Evolutionary conservation across 2,888 invertebrate species (phyloP).

Genomic region (Orchesella flavescens): DNA sequence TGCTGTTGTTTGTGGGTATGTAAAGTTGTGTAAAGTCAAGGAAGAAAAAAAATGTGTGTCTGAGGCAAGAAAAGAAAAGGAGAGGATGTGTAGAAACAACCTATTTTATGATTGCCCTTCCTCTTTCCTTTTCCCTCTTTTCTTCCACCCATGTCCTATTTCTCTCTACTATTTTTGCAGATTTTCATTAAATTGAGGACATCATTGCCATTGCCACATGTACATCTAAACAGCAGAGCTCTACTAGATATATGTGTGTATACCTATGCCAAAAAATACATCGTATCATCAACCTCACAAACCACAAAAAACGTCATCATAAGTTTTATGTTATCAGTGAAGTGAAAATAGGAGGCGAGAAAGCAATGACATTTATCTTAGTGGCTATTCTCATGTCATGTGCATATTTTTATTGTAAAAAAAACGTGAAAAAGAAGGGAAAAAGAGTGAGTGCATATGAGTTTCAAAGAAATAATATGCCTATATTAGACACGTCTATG

Average conservation of each 20-base stretch:
- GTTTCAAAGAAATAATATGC: neutral
- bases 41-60: slow-evolving; percentile 5
- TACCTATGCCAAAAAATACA: neutral
- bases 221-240: neutral
- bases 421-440: neutral
- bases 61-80: slow-evolving; percentile 1
- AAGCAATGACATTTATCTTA: slow-evolving; percentile 36
- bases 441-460: neutral
- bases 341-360: slow-evolving; percentile 16
- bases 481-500: neutral
- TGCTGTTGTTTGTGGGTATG: slow-evolving; percentile 29
- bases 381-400: slow-evolving; percentile 18
- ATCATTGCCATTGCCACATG: neutral
- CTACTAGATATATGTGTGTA: neutral
- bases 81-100: slow-evolving; percentile 30
- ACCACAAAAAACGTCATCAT: slow-evolving; percentile 27
- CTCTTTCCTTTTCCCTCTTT: slow-evolving; percentile 6
- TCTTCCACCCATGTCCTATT: neutral
- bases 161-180: slow-evolving; percentile 18
- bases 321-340: slow-evolving; percentile 37
- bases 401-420: slow-evolving; percentile 12
- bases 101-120: slow-evolving; percentile 41
- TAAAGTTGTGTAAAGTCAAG: slow-evolving; percentile 26
- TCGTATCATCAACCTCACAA: neutral
- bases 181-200: slow-evolving; percentile 22